A percentile compares a stretch with the other conserved stretches of the same genome.
These are phyloP conservation scores for Ascaphus truei DNA, from an alignment of 2,113 vertebrate genomes.

Conservation along the genomic window DNA sequence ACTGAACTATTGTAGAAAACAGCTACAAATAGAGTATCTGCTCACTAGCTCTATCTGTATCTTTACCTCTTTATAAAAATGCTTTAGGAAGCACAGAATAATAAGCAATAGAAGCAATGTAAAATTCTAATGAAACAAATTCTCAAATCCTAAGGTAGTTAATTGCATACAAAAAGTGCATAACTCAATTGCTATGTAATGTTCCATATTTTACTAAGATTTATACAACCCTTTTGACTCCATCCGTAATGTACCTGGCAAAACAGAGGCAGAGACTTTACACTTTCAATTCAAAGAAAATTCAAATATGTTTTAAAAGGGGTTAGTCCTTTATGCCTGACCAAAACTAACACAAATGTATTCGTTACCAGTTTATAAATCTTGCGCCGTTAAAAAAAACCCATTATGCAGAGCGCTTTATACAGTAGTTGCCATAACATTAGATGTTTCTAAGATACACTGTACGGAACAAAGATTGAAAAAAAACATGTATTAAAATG, in stretches of 20 bases:
- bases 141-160: not conserved
- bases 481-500: not conserved
- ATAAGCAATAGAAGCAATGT: not conserved
- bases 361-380: slow-evolving; percentile 31
- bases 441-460: slow-evolving; percentile 16
- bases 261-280: slow-evolving; percentile 15
- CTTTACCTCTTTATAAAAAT: too few relatives aligned
- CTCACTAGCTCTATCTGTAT: too few relatives aligned
- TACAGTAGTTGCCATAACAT: slow-evolving; percentile 32
- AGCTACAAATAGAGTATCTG: too few relatives aligned
- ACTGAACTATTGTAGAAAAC: too few relatives aligned
- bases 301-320: slow-evolving; percentile 13
- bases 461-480: slow-evolving; percentile 14
- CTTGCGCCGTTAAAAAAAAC: not conserved
- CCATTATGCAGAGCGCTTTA: not conserved
- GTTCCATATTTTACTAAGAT: slow-evolving; percentile 9
- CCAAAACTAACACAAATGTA: slow-evolving; percentile 31
- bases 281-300: slow-evolving; percentile 19
- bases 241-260: slow-evolving; percentile 16
- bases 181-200: slow-evolving; percentile 29
- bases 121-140: not conserved
- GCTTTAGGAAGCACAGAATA: too few relatives aligned
- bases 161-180: slow-evolving; percentile 3
- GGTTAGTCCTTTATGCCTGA: slow-evolving; percentile 5
- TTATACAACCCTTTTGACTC: slow-evolving; percentile 9